Conservation (phyloP, 2,797 vertebrate genomes). For the Sebastes variabilis region DNA sequence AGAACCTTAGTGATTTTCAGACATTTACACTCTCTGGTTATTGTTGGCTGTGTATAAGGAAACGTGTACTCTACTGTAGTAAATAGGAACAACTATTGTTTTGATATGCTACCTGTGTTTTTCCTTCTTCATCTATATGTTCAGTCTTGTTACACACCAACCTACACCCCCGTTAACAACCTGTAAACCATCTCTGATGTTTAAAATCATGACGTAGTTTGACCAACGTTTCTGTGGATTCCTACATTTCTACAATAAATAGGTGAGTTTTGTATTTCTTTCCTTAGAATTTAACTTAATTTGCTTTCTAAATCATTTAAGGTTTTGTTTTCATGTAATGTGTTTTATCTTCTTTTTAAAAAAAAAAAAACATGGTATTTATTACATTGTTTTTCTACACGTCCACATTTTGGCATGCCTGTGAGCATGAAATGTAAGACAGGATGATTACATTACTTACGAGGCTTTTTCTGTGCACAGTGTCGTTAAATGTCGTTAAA, state of each 20-base stretch:
- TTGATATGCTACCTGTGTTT: slow-evolving; percentile 52
- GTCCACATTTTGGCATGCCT: slow-evolving; percentile 53
- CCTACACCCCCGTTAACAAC: slow-evolving; percentile 10
- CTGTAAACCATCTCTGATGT: slow-evolving; percentile 40
- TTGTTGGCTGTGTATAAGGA: slow-evolving; percentile 64
- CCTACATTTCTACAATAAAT: slow-evolving; percentile 26
- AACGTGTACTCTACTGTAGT: slow-evolving; percentile 77
- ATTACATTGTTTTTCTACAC: slow-evolving; percentile 56
- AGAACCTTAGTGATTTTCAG: slow-evolving; percentile 49
- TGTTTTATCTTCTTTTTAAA: slow-evolving; percentile 47
- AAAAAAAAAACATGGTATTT: slow-evolving; percentile 49
- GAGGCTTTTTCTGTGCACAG: slow-evolving; percentile 45
- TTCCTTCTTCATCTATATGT: slow-evolving; percentile 15
- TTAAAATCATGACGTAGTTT: slow-evolving; percentile 46
- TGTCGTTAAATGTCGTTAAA: slow-evolving; percentile 48
- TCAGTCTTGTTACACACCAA: slow-evolving; percentile 36
- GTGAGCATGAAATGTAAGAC: slow-evolving; percentile 49
- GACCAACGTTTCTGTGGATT: slow-evolving; percentile 40
- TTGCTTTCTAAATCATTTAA: slow-evolving; percentile 28
- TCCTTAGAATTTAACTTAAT: slow-evolving; percentile 37
- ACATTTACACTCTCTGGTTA: slow-evolving; percentile 47
- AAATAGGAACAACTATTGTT: slow-evolving; percentile 65
- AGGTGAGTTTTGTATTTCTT: slow-evolving; percentile 26
- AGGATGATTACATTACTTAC: slow-evolving; percentile 30
- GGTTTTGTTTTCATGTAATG: slow-evolving; percentile 20